phyloP scores from a whole-genome alignment of 2,113 vertebrate genomes.

The Aspidoscelis tigris region DNA sequence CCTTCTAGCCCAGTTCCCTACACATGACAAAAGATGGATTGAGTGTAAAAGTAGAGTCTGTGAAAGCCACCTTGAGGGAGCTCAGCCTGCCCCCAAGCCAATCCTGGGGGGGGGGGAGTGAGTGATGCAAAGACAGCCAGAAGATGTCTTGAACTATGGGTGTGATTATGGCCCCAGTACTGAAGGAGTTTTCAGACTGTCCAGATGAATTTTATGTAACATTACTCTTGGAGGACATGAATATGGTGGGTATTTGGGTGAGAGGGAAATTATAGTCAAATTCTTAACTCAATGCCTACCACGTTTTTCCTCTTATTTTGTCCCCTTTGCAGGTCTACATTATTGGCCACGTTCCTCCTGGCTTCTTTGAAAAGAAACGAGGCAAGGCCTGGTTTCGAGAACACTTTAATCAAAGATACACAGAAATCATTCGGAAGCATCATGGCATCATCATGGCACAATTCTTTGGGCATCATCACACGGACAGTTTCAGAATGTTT shows the following conservation, averaged over 20 bases:
- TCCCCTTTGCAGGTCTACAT: slow-evolving; percentile 84
- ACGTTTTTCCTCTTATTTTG: background rate
- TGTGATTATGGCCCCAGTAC: too few species aligned
- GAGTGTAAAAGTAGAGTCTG: too few species aligned
- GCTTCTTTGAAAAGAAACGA: slow-evolving; percentile 93
- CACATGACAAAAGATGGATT: too few species aligned
- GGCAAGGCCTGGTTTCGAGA: slow-evolving; percentile 84
- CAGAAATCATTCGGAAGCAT: slow-evolving; percentile 82
- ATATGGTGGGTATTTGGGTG: background rate
- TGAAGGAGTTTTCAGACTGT: too few species aligned
- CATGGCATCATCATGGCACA: slow-evolving; percentile 86
- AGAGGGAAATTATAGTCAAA: background rate
- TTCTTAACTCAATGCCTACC: background rate
- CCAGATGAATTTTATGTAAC: background rate
- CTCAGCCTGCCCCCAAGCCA: too few species aligned
- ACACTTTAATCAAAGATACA: slow-evolving; percentile 82
- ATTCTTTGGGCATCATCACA: slow-evolving; percentile 97
- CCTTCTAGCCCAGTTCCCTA: too few species aligned
- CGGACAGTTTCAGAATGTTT: slow-evolving; percentile 92
- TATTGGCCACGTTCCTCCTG: slow-evolving; percentile 90
- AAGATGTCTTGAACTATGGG: too few species aligned
- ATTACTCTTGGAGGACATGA: background rate
- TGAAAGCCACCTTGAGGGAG: too few species aligned
- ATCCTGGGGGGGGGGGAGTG: too few species aligned
- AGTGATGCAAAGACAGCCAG: too few species aligned